Base-by-base conservation (phyloP, 2,888 invertebrate species). In the Lithophane socia region DNA sequence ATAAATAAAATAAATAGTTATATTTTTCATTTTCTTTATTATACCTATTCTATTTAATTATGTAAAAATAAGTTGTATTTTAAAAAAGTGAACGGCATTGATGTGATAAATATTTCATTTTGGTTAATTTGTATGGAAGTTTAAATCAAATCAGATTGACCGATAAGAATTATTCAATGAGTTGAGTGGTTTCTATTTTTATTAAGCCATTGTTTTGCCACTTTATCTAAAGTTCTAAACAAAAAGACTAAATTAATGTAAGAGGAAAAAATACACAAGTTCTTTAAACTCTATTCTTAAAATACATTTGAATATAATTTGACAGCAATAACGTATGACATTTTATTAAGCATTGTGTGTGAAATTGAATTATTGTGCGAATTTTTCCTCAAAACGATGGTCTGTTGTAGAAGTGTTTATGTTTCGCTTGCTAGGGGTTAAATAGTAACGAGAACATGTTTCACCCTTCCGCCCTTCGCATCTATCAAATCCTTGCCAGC, bases 301-400 rank as follows among this genome's bases (percentile, higher is more conserved):
- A 74, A 81, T 37, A 16, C 54, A 18, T n/a, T 37, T 56, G 3
- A 29, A 56, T 29, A 29, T 29, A 54, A 81, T 63, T 74, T 81
- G 54, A 18, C 61, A 54, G 44, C 24, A 29, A 29, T 29, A 21
- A 52, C 0, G 5, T 13, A 24, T 60, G 21, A 24, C 5, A 74
- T 72, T 69, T 85, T 77, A 79, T 70, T 63, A 74, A n/a, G 69
- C 74, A 80, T 79, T 83, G 86, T 86, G 86, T 86, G 44, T 71
- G 24, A 47, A 83, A 75, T 68, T 58, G 13, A 79, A 75, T 61
- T 74, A 75, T 47, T 73, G 77, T 78, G 21, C 42, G 16, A 2
- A 49, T 56, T 76, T 85, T 73, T 37, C 44, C 73, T 67, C 65
- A 74, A 70, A 42, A 42, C 42, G 13, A 58, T 64, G 29, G 9